Base-by-base conservation (phyloP, 2,888 invertebrate genomes). In the Perithous albicinctus region DNA sequence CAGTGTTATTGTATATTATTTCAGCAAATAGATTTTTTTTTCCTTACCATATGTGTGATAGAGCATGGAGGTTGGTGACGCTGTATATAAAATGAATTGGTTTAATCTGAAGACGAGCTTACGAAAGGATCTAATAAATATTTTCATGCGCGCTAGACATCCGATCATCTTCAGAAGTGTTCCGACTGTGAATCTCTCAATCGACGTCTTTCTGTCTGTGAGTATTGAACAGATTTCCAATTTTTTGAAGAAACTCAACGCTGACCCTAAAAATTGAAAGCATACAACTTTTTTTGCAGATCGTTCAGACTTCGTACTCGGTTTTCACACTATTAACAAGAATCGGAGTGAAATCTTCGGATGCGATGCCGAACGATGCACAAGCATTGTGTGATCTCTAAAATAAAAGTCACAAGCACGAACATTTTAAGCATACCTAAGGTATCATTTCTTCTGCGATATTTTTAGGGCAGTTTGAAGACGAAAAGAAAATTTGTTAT, bases 51-150 rank as follows among this genome's bases (percentile, higher is more conserved):
- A n/a, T n/a, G n/a, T n/a, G n/a, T 12, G 41, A n/a, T 12, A 73
- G 87, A 87, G 87, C 38, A 18, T 74, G 12, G 72, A 82, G 23
- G 18, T 87, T 7, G 61, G 59, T 1, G 63, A 78, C 23, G 10
- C 69, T 7, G 41, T 85, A 7, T 87, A 82, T 12, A 81, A 86
- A 26, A 81, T 85, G 75, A 79, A 87, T 35, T 88, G 88, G 88
- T 12, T 54, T 0, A 4, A 1, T 0, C 43, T 86, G 2, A 38
- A 66, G 1, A n/a, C 26, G 1, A 32, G 54, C 7, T 32, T 23
- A 8, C 82, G 59, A 23, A 85, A 83, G 48, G 29, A 61, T 67
- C 63, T 88, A 15, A 41, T 86, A 2, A 78, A 67, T 8, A 72
- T 87, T 10, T 83, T 80, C 63, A 59, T 43, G 15, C 82, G 88